Conservation (phyloP, 2,888 invertebrate genomes). For the Microplitis deprimator region DNA sequence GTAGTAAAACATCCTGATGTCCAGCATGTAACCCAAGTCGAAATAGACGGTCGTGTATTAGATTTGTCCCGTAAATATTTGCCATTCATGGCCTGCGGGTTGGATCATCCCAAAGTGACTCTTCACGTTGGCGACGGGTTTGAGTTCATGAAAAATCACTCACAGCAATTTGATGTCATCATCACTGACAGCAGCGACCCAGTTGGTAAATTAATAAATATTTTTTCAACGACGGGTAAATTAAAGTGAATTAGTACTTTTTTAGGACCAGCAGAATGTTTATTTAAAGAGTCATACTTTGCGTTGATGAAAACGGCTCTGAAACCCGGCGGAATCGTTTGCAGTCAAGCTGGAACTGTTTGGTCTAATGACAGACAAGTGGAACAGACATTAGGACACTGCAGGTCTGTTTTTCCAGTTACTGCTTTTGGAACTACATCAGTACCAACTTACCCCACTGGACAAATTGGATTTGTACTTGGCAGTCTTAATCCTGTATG, state of each 20-base stretch:
- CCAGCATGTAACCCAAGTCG: constrained; percentile 89
- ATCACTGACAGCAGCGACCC: constrained; percentile 99
- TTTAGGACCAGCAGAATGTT: constrained; percentile 78
- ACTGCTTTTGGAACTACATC: constrained; percentile 86
- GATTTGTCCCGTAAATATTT: constrained; percentile 90
- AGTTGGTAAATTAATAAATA: constrained; percentile 76
- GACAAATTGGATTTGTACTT: constrained; percentile 95
- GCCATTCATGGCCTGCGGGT: constrained; percentile 92
- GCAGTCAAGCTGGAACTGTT: constrained; percentile 86
- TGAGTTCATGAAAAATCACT: constrained; percentile 91
- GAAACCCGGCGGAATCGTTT: constrained; percentile 89
- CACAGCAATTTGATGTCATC: constrained; percentile 93
- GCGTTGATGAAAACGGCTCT: constrained; percentile 87
- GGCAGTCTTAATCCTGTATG: constrained; percentile 81
- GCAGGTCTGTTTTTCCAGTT: constrained; percentile 83
- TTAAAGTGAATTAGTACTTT: not conserved
- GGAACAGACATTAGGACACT: constrained; percentile 81
- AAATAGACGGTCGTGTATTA: constrained; percentile 94
- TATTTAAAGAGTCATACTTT: constrained; percentile 89
- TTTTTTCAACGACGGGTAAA: constrained; percentile 54
- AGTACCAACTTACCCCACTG: constrained; percentile 97
- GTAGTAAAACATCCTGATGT: constrained; percentile 94
- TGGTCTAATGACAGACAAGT: constrained; percentile 89
- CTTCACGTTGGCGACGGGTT: constrained; percentile 94
- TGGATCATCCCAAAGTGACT: constrained; percentile 85